Evolutionary conservation across 2,888 invertebrate genomes (phyloP).

Genomic region (Synanthedon tipuliformis): DNA sequence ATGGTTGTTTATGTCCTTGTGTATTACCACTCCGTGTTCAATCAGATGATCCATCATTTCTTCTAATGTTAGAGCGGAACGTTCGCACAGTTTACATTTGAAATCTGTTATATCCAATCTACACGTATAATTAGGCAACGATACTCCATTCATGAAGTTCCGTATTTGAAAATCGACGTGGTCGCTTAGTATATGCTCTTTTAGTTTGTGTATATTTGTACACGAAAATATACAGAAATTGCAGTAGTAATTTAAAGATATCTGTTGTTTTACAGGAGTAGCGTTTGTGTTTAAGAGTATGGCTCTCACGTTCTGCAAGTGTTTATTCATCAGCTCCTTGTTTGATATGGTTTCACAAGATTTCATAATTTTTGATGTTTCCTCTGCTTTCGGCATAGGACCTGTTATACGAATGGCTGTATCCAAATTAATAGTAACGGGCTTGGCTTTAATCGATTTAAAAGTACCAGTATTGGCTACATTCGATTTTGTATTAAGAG

Average conservation of each 20-base stretch:
- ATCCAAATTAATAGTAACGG: not conserved
- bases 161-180: slow-evolving; percentile 8
- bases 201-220: not conserved
- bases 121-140: slow-evolving; percentile 32
- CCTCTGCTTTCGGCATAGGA: not conserved
- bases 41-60: slow-evolving; percentile 36
- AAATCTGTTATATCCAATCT: slow-evolving; percentile 40
- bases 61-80: slow-evolving; percentile 22
- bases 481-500: too few relatives aligned
- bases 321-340: not conserved
- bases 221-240: not conserved
- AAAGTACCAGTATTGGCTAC: too few relatives aligned
- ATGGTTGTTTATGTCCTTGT: slow-evolving; percentile 41
- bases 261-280: slow-evolving; percentile 6
- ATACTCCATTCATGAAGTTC: slow-evolving; percentile 12
- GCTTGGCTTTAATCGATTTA: too few relatives aligned
- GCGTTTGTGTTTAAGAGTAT: slow-evolving; percentile 21
- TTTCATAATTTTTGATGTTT: not conserved
- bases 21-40: slow-evolving; percentile 29
- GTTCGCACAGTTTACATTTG: slow-evolving; percentile 31
- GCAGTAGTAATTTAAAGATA: slow-evolving; percentile 1
- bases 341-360: too few relatives aligned
- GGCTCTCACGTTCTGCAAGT: not conserved
- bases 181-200: not conserved
- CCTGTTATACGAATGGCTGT: not conserved